phyloP scores from a whole-genome alignment of 2,797 vertebrate species.

The Erethizon dorsatum region DNA sequence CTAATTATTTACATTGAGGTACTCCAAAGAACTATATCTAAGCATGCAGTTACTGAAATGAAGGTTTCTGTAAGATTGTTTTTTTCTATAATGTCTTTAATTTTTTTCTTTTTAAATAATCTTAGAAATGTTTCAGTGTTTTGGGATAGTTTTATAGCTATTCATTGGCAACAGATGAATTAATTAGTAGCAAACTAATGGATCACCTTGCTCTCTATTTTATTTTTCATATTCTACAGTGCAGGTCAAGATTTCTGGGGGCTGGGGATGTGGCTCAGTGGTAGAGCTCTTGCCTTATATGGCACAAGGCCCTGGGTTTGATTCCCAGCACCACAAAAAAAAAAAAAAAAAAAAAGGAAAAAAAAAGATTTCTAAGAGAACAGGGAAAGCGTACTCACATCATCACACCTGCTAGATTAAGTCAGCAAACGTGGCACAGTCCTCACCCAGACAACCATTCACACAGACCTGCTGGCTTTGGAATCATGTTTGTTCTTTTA shows the following conservation, averaged over 20 bases:
- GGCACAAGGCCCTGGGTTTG: too few species aligned
- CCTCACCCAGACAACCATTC: not conserved
- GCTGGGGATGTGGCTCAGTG: too few species aligned
- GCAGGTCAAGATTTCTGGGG: not conserved
- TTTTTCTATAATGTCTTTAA: not conserved
- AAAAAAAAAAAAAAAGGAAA: too few species aligned
- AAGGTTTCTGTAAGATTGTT: not conserved
- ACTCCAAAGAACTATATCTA: slow-evolving; percentile 47
- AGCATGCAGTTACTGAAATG: not conserved
- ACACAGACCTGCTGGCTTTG: not conserved
- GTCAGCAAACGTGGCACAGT: not conserved
- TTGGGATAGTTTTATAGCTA: not conserved
- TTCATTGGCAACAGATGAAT: not conserved
- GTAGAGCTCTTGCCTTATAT: too few species aligned
- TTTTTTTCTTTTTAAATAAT: slow-evolving; percentile 8
- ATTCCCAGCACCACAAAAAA: too few species aligned
- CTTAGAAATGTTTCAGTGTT: slow-evolving; percentile 18
- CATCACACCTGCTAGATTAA: not conserved
- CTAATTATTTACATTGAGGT: slow-evolving; percentile 59
- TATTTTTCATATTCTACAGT: not conserved
- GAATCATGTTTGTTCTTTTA: slow-evolving; percentile 50
- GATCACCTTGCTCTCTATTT: not conserved
- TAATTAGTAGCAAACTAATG: not conserved
- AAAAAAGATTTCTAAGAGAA: slow-evolving; percentile 4
- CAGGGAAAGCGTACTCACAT: not conserved